These are phyloP conservation scores for Trichogramma pretiosum DNA, from an alignment of 1,140 invertebrate genomes.

Conservation along the genomic window DNA sequence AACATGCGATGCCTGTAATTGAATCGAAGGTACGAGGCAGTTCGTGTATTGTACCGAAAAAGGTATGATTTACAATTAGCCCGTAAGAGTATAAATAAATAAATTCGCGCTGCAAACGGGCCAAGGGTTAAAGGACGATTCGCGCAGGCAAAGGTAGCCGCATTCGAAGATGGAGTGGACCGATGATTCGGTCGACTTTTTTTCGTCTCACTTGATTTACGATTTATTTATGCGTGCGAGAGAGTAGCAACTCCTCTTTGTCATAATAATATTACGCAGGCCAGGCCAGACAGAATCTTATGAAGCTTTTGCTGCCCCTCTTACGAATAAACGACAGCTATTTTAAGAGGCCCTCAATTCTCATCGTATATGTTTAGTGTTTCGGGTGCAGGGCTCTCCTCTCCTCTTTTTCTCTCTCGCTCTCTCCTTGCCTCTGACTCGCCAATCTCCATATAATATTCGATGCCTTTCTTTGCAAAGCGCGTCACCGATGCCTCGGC, in stretches of 20 bases:
- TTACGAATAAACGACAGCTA: slow-evolving; percentile 36
- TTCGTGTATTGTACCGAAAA: too few relatives aligned
- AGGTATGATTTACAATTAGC: too few relatives aligned
- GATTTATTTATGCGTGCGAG: slow-evolving; percentile 42
- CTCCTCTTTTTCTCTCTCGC: too few relatives aligned
- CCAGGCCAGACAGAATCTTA: too few relatives aligned
- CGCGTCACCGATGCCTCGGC: too few relatives aligned
- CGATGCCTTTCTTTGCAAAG: too few relatives aligned
- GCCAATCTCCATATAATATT: slow-evolving; percentile 42
- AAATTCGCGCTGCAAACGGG: too few relatives aligned
- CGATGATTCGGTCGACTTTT: slow-evolving; percentile 33
- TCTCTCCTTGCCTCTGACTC: too few relatives aligned
- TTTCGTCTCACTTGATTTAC: slow-evolving; percentile 37
- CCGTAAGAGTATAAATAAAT: too few relatives aligned
- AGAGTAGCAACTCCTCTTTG: slow-evolving; percentile 25
- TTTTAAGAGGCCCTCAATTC: slow-evolving; percentile 36
- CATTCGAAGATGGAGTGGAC: slow-evolving; percentile 32
- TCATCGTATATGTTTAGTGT: slow-evolving; percentile 37
- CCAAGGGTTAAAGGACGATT: too few relatives aligned
- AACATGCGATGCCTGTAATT: too few relatives aligned
- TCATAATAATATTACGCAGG: slow-evolving; percentile 28
- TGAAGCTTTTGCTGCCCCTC: slow-evolving; percentile 37
- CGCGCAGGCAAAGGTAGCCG: neutral
- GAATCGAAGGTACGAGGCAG: too few relatives aligned
- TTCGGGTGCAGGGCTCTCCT: slow-evolving; percentile 27